Evolutionary conservation across 2,797 vertebrate species (phyloP), one percentile per base, ranked within the genome.

Genomic region (Brachyrhaphis roseni): DNA sequence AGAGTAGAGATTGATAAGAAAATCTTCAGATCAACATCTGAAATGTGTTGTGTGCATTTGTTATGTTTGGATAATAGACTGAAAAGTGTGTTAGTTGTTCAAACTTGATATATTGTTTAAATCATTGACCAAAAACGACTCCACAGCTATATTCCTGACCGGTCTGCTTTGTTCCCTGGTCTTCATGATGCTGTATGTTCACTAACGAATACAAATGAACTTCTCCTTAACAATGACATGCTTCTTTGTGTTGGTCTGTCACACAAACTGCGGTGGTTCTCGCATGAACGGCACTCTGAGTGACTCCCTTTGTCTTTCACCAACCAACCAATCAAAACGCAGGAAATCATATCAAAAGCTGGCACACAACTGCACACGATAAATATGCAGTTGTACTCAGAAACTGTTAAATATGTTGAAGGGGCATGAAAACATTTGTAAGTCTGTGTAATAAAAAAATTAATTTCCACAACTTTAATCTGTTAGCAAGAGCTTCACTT

Each of bases 401-500:
- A 64, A 18, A 16, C 7, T 34, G 12, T 3, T 20, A 8, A 64
- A 62, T 34, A 64, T 13, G n/a, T 34, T 62, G n/a, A 16, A 64
- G 16, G 18, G 16, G 59, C 18, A 18, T 18, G 16, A 16, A 64
- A 34, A 36, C 15, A 7, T 64, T 64, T 36, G 13, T 8, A 18
- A 34, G 31, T 34, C 59, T 8, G 31, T 16, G 31, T 83, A 87
- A 82, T 79, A 84, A 85, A 87, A 84, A 74, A 79, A 75, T 75
- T 71, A 83, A 86, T 79, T 82, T 78, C 77, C 0, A 1, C 81
- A 43, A 47, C 46, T 4, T 83, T 8, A n/a, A 66, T 79, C 75
- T 64, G 80, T 76, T 55, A 57, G 74, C 74, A 79, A 74, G 74
- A 18, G 81, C 78, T 87, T 81, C 82, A 78, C 82, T 89, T 78